Evolutionary conservation across 2,888 invertebrate species (phyloP).

Genomic region (Amphipyra tragopoginis): DNA sequence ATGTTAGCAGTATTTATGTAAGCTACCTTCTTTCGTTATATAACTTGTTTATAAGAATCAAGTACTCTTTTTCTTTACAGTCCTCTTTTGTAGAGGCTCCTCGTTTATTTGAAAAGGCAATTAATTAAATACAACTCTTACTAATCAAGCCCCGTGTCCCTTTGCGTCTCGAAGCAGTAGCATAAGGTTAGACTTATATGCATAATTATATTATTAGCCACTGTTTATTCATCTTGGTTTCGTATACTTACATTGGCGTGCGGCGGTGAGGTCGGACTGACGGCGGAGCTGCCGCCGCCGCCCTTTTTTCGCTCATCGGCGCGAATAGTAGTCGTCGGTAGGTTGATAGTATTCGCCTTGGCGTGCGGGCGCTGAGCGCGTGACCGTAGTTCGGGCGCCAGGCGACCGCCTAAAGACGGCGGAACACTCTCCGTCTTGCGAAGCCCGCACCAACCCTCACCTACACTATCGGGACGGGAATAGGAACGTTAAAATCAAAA

Average conservation of each 20-base stretch:
- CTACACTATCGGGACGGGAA: slow-evolving; percentile 80
- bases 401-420: slow-evolving; percentile 77
- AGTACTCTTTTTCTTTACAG: too few relatives aligned
- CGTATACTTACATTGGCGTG: slow-evolving; percentile 81
- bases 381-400: slow-evolving; percentile 76
- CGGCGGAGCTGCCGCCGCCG: slow-evolving; percentile 64
- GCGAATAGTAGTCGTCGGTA: slow-evolving; percentile 84
- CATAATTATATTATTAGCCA: background rate
- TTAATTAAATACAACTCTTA: background rate
- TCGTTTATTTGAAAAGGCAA: background rate
- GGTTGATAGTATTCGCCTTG: slow-evolving; percentile 91
- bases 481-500: slow-evolving; percentile 70
- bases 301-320: slow-evolving; percentile 76
- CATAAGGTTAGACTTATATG: slow-evolving; percentile 4
- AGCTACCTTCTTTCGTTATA: too few relatives aligned
- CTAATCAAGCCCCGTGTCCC: slow-evolving; percentile 1
- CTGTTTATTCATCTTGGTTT: background rate
- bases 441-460: slow-evolving; percentile 81
- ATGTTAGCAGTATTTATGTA: too few relatives aligned
- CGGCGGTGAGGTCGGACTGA: slow-evolving; percentile 83
- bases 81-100: background rate
- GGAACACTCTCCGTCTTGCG: slow-evolving; percentile 86
- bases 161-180: slow-evolving; percentile 19
- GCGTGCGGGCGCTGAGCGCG: slow-evolving; percentile 83
- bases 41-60: too few relatives aligned